Evolutionary conservation across 64 coral and sea anemone species (phyloP), one percentile per base, ranked within the genome.

Genomic region (Hydrozoanthus tunicans): DNA sequence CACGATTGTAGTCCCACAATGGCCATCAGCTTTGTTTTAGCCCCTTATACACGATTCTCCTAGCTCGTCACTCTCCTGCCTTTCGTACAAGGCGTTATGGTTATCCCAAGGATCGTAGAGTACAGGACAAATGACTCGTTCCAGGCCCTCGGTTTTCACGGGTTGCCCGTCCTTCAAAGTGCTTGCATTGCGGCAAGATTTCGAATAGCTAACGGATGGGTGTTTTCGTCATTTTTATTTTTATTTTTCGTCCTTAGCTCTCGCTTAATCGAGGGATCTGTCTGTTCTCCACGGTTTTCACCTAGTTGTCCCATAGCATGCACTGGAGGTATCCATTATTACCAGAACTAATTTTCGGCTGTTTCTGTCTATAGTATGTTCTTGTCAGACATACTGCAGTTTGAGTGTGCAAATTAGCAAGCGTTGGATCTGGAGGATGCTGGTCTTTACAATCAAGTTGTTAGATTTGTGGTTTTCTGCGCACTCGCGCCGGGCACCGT

Each of bases 11-110:
- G 59, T 82, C 10, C 57, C 59, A 4, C 20, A 63, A 51, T 63
- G 59, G 80, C 80, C 80, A 25, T 82, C 59, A 32, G 59, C 80
- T 9, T 52, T 52, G 11, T 82, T 82, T 63, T 82, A 55, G 58
- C 58, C 79, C 4, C 7, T 62, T 12, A 12, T 82, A 43, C 56
- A 58, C 14, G 56, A 51, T 7, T 9, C 25, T 17, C 57, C 32
- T 8, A 65, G 62, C 26, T 62, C 17, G n/a, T 62, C 63, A 10
- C 10, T 82, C n/a, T 10, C 11, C 7, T 51, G 20, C 20, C 43
- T 7, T 14, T 79, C 53, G 77, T 53, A 43, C 24, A 58, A 79
- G 26, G 26, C 10, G 14, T 81, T 11, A 14, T 10, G 8, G 25
- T 61, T 32, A 3, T 59, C 6, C 56, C 57, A 24, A 81, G 55